Evolutionary conservation across 1,140 invertebrate species (phyloP), one percentile per base, ranked within the genome.

Genomic region (Plutomurus gul): DNA sequence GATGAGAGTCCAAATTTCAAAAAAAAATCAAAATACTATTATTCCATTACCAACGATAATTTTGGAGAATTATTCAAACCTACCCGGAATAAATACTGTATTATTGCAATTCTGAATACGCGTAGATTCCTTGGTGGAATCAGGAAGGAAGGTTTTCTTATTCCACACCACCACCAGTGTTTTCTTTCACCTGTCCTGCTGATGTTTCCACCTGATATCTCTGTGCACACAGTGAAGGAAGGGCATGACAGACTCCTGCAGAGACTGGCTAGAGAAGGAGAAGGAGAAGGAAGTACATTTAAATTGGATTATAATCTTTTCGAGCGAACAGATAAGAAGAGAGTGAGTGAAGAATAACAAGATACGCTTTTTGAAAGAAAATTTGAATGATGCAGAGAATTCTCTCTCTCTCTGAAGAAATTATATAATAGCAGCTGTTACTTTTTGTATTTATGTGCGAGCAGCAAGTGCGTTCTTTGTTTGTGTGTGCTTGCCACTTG

Each of bases 231-330:
- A n/a, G n/a, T n/a, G n/a, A n/a, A n/a, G n/a, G 56, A 65, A 13
- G 56, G 56, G 56, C 56, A 65, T 65, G 56, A 65, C 56, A 65
- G 30, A 30, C 56, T 65, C 56, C 56, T 65, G 56, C 16, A 18
- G 56, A n/a, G 56, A 65, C 56, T 30, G 56, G 56, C 36, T n/a
- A n/a, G n/a, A n/a, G n/a, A n/a, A n/a, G n/a, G n/a, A n/a, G n/a
- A n/a, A n/a, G n/a, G 56, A 65, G 56, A 65, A 65, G 56, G 56
- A 65, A 65, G 30, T 65, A 16, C 56, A 65, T 65, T 65, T 65
- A 65, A 65, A 65, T 65, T 65, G 56, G 56, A 65, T 65, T 65
- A 51, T 51, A 65, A 65, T 65, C 56, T 65, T 65, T 27, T 33
- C 36, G n/a, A 65, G 13, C 56, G 30, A 33, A 16, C 36, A 65